phyloP scores from a whole-genome alignment of 2,113 vertebrate species.

The Centropus unirufus region DNA sequence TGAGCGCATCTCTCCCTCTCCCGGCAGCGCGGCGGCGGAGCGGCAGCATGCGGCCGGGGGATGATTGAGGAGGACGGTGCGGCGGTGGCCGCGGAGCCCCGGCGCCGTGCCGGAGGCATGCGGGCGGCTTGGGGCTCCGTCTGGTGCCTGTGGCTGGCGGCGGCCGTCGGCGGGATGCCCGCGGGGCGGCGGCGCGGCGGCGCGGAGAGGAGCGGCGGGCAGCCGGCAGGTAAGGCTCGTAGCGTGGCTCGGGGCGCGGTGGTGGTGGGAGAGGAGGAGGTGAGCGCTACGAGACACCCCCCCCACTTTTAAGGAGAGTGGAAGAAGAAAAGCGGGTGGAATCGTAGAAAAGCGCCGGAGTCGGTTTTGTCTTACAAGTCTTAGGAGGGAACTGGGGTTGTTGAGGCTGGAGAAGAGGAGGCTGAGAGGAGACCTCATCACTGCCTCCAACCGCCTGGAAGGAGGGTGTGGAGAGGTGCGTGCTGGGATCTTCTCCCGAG shows the following conservation, averaged over 20 bases:
- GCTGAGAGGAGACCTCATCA: too few relatives aligned
- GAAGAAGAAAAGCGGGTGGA: neutral
- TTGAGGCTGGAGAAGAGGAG: too few relatives aligned
- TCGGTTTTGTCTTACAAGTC: neutral
- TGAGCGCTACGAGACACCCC: too few relatives aligned
- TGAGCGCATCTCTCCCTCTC: neutral
- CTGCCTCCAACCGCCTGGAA: too few relatives aligned
- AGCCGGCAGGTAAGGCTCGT: conserved; percentile 30
- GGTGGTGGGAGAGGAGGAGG: too few relatives aligned
- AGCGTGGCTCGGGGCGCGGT: neutral
- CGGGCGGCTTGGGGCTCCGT: conserved; percentile 74
- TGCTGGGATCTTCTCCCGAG: too few relatives aligned
- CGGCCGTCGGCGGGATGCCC: conserved; percentile 65
- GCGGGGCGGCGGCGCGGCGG: conserved; percentile 70
- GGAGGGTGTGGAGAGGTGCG: too few relatives aligned
- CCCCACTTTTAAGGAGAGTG: too few relatives aligned
- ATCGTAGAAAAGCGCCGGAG: neutral
- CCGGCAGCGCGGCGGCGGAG: neutral
- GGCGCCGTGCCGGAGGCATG: conserved; percentile 75
- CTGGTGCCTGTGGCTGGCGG: conserved; percentile 69
- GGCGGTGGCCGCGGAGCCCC: conserved; percentile 32
- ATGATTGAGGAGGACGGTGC: conserved; percentile 72
- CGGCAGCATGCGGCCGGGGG: conserved; percentile 55
- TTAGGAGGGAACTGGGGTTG: too few relatives aligned
- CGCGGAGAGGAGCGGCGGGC: conserved; percentile 68